Base-by-base conservation (phyloP, 1,140 invertebrate species). In the Heliconius nattereri region DNA sequence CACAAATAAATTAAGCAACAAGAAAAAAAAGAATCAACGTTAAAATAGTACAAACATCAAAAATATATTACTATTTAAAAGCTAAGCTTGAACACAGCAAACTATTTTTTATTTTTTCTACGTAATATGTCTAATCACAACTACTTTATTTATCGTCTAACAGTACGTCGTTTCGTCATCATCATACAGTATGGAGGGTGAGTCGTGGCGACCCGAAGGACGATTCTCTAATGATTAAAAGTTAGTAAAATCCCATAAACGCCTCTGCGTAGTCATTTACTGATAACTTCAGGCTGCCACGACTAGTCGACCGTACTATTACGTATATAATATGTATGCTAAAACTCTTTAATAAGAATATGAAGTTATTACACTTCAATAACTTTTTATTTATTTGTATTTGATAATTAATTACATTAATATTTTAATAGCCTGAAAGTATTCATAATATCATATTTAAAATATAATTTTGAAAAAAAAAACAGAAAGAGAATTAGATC, bases 271-370 rank as follows among this genome's bases (percentile, higher is more conserved):
- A 20, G 16, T 52, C 19, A 52, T 52, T 19, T 52, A 52, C 49
- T 7, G 16, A 16, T 52, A 19, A 52, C 49, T 52, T 52, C 2
- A 7, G 7, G 19, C 7, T 16, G 19, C 49, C 49, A 52, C 49
- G 16, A 52, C 49, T 52, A 6, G 49, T 52, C 16, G 49, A 52
- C 16, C 49, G 49, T 19, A 52, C 49, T 52, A 7, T 52, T 7
- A 19, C 49, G 20, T 52, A 52, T 23, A 57, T 13, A 13, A 29
- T 16, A 19, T 66, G 9, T 66, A 66, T 66, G 5, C 29, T 66
- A 66, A 66, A 66, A 66, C 26, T 66, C 23, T 66, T 66, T 66
- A 66, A 66, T 57, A 20, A 19, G n/a, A n/a, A 57, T 23, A 35
- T 35, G 32, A 35, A 35, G 32, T 57, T n/a, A 29, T 66, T 16